phyloP scores from a whole-genome alignment of 2,888 invertebrate species.

The Isoperla grammatica region DNA sequence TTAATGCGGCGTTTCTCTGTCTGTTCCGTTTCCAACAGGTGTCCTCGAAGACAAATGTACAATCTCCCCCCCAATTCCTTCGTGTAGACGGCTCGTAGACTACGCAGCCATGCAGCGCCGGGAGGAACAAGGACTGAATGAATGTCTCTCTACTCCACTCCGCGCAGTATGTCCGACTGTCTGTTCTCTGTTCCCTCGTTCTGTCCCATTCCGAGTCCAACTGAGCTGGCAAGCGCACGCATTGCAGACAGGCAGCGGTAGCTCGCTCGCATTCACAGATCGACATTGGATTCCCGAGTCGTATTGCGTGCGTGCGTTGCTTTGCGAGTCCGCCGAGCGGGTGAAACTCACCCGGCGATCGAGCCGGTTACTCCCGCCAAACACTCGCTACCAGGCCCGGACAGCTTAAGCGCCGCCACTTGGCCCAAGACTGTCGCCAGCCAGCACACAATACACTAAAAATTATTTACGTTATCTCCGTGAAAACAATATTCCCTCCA shows the following conservation, averaged over 20 bases:
- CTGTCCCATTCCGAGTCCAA: constrained; percentile 28
- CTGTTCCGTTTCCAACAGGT: constrained; percentile 10
- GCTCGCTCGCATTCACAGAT: constrained; percentile 5
- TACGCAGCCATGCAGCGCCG: background rate
- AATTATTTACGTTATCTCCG: too few relatives aligned
- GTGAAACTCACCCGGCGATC: constrained; percentile 16
- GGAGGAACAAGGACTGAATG: background rate
- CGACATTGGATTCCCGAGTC: constrained; percentile 9
- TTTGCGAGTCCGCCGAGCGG: background rate
- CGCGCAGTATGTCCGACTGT: constrained; percentile 11
- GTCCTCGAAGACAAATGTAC: constrained; percentile 15
- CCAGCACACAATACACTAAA: too few relatives aligned
- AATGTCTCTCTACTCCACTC: constrained; percentile 12
- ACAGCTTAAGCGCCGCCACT: background rate
- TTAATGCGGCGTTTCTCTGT: background rate
- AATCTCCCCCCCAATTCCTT: constrained; percentile 7
- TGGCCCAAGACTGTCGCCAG: too few relatives aligned
- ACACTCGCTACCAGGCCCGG: background rate
- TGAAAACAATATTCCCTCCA: too few relatives aligned
- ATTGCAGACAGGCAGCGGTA: background rate
- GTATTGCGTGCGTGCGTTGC: too few relatives aligned
- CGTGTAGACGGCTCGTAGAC: constrained; percentile 2
- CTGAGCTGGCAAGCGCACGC: constrained; percentile 24
- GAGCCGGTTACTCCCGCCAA: constrained; percentile 18
- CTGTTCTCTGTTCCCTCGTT: background rate